Conservation (phyloP, 2,797 vertebrate species). For the Mionectes olivaceus region DNA sequence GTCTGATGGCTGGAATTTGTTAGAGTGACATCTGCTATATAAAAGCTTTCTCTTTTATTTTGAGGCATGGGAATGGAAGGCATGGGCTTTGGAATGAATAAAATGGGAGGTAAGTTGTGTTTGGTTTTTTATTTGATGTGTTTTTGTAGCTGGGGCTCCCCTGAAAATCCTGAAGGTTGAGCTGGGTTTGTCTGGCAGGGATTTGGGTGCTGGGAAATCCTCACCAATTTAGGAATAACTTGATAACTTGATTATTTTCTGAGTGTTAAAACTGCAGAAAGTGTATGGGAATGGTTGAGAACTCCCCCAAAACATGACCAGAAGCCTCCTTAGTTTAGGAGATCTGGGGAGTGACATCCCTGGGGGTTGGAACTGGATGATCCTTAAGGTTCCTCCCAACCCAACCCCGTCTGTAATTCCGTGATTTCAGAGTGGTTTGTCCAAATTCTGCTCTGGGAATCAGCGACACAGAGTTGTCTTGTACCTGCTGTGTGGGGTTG, state of each 20-base stretch:
- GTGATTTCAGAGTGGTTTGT: fast-evolving
- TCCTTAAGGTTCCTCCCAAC: background rate
- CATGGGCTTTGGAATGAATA: slow-evolving; percentile 95
- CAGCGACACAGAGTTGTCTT: no score
- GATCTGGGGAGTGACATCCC: background rate
- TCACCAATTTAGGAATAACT: fast-evolving
- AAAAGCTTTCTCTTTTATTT: slow-evolving; percentile 66
- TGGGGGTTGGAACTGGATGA: background rate
- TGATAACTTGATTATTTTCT: background rate
- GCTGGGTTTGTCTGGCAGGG: background rate
- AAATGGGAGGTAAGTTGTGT: slow-evolving; percentile 91
- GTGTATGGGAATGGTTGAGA: background rate
- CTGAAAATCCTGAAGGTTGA: background rate
- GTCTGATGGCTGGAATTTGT: background rate
- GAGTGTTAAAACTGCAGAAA: background rate
- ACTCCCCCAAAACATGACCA: background rate
- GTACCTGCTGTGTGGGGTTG: background rate
- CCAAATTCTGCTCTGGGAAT: background rate
- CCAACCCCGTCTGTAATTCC: background rate
- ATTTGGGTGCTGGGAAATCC: background rate
- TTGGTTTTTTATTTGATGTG: background rate
- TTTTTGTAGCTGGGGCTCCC: background rate
- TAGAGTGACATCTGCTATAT: background rate
- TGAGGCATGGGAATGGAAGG: slow-evolving; percentile 93
- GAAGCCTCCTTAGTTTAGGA: background rate